Conservation (phyloP, 2,797 vertebrate species). For the Allobates femoralis region DNA sequence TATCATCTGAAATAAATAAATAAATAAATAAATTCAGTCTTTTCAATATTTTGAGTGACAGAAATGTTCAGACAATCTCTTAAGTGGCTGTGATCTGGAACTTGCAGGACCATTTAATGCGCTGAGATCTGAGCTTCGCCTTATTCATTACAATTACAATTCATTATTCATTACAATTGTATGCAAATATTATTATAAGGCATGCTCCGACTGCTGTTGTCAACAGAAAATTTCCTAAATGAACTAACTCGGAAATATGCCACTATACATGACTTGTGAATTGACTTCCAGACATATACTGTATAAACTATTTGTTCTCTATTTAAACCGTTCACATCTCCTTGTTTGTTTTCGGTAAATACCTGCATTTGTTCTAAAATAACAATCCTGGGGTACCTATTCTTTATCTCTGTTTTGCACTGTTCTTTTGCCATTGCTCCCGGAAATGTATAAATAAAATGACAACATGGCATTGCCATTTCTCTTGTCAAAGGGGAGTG, state of each 20-base stretch:
- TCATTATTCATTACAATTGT: too few relatives aligned
- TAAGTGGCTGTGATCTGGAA: not conserved
- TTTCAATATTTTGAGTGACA: not conserved
- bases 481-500: too few relatives aligned
- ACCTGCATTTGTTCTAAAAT: too few relatives aligned
- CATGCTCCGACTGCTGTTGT: not conserved
- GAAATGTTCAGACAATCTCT: not conserved
- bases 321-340: too few relatives aligned
- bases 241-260: not conserved
- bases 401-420: too few relatives aligned
- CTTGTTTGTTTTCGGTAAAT: too few relatives aligned
- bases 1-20: not conserved
- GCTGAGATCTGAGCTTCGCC: not conserved
- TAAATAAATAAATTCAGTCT: not conserved
- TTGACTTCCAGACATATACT: not conserved
- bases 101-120: not conserved
- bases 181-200: constrained; percentile 1
- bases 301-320: too few relatives aligned
- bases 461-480: too few relatives aligned
- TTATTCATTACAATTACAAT: not conserved
- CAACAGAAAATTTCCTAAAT: constrained; percentile 2
- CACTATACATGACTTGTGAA: not conserved
- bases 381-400: too few relatives aligned
- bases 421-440: too few relatives aligned
- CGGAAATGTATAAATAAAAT: too few relatives aligned